Evolutionary conservation across 2,888 invertebrate genomes (phyloP).

Genomic region (Calameuta filiformis): DNA sequence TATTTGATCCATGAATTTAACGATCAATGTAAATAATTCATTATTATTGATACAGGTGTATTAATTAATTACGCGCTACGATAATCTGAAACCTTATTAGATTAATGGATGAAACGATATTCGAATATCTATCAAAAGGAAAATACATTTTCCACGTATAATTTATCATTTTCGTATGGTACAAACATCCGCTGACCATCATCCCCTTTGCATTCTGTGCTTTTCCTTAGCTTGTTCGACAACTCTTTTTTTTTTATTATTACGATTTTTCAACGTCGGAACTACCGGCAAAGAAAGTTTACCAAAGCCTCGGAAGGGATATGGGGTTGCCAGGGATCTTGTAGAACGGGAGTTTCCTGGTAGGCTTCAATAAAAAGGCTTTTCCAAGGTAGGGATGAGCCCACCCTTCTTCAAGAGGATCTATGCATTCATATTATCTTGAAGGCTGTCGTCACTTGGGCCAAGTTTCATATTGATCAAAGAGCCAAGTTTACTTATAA

Average conservation of each 20-base stretch:
- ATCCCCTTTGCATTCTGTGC: neutral
- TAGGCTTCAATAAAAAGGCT: constrained; percentile 30
- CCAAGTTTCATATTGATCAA: constrained; percentile 44
- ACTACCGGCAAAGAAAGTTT: neutral
- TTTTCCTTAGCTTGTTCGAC: neutral
- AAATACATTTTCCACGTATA: neutral
- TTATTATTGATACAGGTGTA: neutral
- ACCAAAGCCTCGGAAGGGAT: neutral
- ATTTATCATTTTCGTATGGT: neutral
- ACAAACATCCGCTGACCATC: neutral
- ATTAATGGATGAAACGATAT: neutral
- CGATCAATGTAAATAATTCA: neutral
- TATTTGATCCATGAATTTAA: neutral
- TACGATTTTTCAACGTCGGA: neutral
- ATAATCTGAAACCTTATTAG: neutral
- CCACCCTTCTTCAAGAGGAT: constrained; percentile 9
- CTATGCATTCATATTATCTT: constrained; percentile 43
- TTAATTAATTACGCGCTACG: neutral
- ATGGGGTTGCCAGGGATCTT: neutral
- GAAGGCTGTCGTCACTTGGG: constrained; percentile 31
- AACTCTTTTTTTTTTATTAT: neutral
- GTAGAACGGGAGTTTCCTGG: neutral
- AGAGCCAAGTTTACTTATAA: constrained; percentile 22
- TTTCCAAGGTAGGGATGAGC: constrained; percentile 9
- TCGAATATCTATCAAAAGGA: neutral